A percentile compares a stretch with the other conserved stretches of the same genome.
Conservation (phyloP, 2,797 vertebrate genomes). For the Iguana delicatissima region DNA sequence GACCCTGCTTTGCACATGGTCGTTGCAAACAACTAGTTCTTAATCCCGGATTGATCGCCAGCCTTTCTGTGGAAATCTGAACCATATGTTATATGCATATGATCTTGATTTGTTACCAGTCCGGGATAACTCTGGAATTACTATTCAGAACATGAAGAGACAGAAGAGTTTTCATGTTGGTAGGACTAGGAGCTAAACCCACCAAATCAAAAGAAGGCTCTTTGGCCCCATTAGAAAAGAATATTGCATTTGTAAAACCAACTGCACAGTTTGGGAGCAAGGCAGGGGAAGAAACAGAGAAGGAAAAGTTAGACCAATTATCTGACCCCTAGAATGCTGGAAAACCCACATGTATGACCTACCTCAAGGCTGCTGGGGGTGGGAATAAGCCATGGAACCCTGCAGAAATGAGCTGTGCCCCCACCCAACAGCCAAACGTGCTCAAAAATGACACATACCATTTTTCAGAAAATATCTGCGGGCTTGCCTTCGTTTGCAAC, state of each 20-base stretch:
- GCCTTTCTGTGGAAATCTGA: slow-evolving; percentile 66
- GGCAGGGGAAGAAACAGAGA: slow-evolving; percentile 36
- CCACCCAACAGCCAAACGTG: not conserved
- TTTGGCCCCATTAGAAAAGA: slow-evolving; percentile 71
- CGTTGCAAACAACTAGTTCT: slow-evolving; percentile 56
- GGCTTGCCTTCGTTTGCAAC: slow-evolving; percentile 50
- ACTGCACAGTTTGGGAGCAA: slow-evolving; percentile 45
- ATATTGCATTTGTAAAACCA: slow-evolving; percentile 65
- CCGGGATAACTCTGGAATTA: slow-evolving; percentile 75
- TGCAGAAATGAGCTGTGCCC: slow-evolving; percentile 18
- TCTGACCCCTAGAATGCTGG: slow-evolving; percentile 18
- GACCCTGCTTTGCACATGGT: slow-evolving; percentile 20
- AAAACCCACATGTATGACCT: slow-evolving; percentile 56
- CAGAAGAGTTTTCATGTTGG: not conserved
- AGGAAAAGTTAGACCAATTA: slow-evolving; percentile 41
- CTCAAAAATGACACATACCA: slow-evolving; percentile 34
- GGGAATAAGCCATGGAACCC: not conserved
- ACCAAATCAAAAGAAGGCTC: slow-evolving; percentile 64
- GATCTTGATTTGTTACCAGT: slow-evolving; percentile 72
- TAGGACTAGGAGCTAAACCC: slow-evolving; percentile 2
- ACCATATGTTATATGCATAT: slow-evolving; percentile 43
- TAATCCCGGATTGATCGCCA: slow-evolving; percentile 63
- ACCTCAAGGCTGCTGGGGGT: slow-evolving; percentile 36
- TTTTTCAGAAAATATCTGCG: slow-evolving; percentile 51
- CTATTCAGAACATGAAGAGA: slow-evolving; percentile 29